phyloP scores from a whole-genome alignment of 2,888 invertebrate species.

The Tetropium fuscum region DNA sequence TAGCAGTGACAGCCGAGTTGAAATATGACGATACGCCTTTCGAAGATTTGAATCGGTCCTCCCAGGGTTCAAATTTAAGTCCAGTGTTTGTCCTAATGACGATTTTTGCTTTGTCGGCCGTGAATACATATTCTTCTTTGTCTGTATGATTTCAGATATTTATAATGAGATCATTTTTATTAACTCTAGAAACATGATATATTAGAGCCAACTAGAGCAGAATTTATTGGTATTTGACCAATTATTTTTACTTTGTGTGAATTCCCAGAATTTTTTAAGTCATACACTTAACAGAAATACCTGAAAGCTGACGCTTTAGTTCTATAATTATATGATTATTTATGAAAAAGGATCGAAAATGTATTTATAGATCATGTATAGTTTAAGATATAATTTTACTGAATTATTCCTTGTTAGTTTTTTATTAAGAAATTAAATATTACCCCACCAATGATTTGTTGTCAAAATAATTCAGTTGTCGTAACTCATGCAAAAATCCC shows the following conservation, averaged over 20 bases:
- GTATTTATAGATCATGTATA: too few species aligned
- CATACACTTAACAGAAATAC: background rate
- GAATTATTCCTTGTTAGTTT: too few species aligned
- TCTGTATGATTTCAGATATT: conserved; percentile 27
- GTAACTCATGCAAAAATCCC: too few species aligned
- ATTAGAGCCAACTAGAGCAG: conserved; percentile 31
- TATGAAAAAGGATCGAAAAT: too few species aligned
- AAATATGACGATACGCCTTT: conserved; percentile 46
- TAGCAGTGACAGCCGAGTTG: conserved; percentile 40
- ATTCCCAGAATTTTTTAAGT: conserved; percentile 1
- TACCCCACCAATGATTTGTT: too few species aligned
- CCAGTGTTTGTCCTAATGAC: conserved; percentile 39
- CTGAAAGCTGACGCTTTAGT: background rate
- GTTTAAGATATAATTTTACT: too few species aligned
- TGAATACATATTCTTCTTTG: conserved; percentile 31
- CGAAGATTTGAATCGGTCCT: conserved; percentile 43
- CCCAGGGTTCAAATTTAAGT: conserved; percentile 33
- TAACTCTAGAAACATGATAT: conserved; percentile 30
- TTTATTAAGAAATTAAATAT: too few species aligned
- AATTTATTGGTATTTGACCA: conserved; percentile 3
- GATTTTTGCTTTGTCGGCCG: conserved; percentile 42
- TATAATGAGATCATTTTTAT: conserved; percentile 42
- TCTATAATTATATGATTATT: too few species aligned
- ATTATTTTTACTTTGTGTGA: conserved; percentile 4
- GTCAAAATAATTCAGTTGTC: too few species aligned